Percentiles rank a stretch among this genome's conserved stretches.
Conservation (phyloP, 2,888 invertebrate species). For the Sesamia inferens region DNA sequence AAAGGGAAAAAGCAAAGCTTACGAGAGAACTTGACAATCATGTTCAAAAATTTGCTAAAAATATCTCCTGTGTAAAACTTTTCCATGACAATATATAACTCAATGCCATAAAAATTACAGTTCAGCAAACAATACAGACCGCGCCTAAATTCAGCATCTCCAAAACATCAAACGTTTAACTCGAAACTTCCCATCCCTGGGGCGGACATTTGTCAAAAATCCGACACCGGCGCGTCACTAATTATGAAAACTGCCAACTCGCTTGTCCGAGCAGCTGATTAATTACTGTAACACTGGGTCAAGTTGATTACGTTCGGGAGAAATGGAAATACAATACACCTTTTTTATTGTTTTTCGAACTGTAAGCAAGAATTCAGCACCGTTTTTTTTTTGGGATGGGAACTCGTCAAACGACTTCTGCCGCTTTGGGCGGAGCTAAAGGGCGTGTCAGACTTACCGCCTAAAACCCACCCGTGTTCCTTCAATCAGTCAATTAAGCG, state of each 20-base stretch:
- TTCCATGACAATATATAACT: neutral
- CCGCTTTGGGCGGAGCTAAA: no score
- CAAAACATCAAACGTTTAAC: conserved; percentile 28
- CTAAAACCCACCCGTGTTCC: no score
- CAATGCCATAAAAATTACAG: conserved; percentile 19
- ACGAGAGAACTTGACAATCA: neutral
- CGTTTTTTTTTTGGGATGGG: no score
- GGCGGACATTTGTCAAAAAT: conserved; percentile 63
- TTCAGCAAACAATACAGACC: conserved; percentile 7
- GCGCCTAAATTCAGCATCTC: neutral
- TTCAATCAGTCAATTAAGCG: no score
- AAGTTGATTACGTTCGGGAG: conserved; percentile 43
- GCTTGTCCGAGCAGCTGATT: conserved; percentile 60
- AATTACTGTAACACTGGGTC: conserved; percentile 61
- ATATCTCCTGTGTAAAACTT: neutral
- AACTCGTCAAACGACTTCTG: no score
- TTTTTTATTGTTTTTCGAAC: neutral
- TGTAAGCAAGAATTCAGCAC: no score
- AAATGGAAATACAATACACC: conserved; percentile 32
- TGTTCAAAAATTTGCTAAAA: neutral
- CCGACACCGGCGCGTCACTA: conserved; percentile 61
- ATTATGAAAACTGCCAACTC: conserved; percentile 64
- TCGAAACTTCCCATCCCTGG: conserved; percentile 35
- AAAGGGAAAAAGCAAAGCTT: neutral
- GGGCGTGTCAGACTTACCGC: no score